These are phyloP conservation scores for Drosophila dives DNA, from an alignment of 2,888 invertebrate genomes.

Conservation along the genomic window DNA sequence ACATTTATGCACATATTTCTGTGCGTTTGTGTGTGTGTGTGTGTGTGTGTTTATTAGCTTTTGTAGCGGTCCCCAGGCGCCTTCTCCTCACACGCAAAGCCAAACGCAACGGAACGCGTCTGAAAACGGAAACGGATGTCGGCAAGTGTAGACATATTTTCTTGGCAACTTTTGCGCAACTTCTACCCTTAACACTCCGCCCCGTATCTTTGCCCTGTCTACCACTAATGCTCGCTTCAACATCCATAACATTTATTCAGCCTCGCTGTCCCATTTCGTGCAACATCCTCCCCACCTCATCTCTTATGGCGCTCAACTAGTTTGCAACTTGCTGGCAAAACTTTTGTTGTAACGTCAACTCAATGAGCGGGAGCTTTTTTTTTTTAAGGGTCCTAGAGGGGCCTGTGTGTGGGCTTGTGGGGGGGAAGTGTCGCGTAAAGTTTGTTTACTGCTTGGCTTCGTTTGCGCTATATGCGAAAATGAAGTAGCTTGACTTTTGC, in stretches of 20 bases:
- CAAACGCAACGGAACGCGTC: constrained; percentile 35
- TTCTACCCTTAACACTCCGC: neutral
- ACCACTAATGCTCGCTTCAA: constrained; percentile 2
- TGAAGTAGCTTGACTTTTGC: constrained; percentile 72
- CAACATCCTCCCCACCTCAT: constrained; percentile 5
- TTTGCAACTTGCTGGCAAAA: constrained; percentile 56
- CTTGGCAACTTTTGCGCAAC: constrained; percentile 60
- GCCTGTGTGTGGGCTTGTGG: neutral
- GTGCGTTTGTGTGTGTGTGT: constrained; percentile 5
- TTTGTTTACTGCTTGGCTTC: constrained; percentile 58
- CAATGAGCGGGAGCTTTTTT: constrained; percentile 62
- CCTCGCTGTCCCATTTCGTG: constrained; percentile 19
- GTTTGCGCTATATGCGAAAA: constrained; percentile 57
- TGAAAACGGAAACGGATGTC: constrained; percentile 70
- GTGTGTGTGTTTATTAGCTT: constrained; percentile 54
- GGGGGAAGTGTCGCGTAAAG: constrained; percentile 23
- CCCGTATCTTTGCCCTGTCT: neutral
- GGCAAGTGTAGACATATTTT: constrained; percentile 76
- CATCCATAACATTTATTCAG: constrained; percentile 47
- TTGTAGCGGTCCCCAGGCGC: constrained; percentile 38
- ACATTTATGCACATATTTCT: neutral
- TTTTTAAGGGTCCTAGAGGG: constrained; percentile 6
- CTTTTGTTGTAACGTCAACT: constrained; percentile 67
- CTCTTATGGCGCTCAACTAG: constrained; percentile 42
- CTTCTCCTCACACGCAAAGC: constrained; percentile 33